Conservation (phyloP, 1,140 invertebrate species). For the Drosophila pandora region DNA sequence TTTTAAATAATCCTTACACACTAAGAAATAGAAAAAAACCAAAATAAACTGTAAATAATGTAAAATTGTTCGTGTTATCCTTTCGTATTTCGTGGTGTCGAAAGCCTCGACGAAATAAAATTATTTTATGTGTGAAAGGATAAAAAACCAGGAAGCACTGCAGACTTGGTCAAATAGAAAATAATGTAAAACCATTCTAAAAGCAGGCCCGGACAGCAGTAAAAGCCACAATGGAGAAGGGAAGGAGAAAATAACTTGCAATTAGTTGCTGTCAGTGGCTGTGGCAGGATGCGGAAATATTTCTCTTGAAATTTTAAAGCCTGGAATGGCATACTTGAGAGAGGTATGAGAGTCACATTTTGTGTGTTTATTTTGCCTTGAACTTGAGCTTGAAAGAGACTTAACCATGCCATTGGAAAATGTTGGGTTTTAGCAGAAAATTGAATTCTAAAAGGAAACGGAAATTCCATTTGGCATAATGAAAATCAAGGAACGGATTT, state of each 20-base stretch:
- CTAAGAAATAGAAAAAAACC: no score
- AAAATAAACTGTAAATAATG: no score
- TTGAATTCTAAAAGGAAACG: conserved; percentile 45
- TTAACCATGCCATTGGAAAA: conserved; percentile 60
- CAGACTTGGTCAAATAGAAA: conserved; percentile 32
- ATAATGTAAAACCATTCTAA: conserved; percentile 35
- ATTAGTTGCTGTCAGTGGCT: conserved; percentile 70
- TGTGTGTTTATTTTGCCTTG: conserved; percentile 33
- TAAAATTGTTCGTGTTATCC: neutral
- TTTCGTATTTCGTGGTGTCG: conserved; percentile 17
- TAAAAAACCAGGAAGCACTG: conserved; percentile 32
- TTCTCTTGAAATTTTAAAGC: conserved; percentile 38
- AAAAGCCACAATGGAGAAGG: conserved; percentile 24
- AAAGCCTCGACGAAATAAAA: conserved; percentile 59
- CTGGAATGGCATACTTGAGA: no score
- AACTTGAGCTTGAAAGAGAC: conserved; percentile 45
- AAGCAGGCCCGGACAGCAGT: conserved; percentile 20
- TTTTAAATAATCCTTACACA: conserved; percentile 13
- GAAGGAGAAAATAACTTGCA: conserved; percentile 64
- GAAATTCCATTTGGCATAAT: conserved; percentile 59
- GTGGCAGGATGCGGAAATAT: conserved; percentile 37
- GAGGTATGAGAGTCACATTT: conserved; percentile 18
- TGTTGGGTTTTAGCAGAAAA: conserved; percentile 15
- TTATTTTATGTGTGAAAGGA: conserved; percentile 43
- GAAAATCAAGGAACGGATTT: conserved; percentile 60